These are phyloP conservation scores for Papilio aristodemus DNA, from an alignment of 1,140 invertebrate genomes.

Conservation along the genomic window DNA sequence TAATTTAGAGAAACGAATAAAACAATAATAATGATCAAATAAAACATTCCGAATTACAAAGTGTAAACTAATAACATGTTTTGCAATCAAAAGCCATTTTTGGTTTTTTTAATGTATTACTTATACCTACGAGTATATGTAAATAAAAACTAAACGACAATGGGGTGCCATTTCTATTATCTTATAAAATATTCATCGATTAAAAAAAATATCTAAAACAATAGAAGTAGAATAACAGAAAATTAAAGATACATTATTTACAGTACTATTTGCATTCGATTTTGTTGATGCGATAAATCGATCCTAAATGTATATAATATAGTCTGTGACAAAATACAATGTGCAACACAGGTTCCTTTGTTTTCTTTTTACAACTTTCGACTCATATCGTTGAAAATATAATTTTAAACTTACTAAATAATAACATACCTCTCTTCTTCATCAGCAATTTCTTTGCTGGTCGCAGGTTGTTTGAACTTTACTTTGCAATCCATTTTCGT, in stretches of 20 bases:
- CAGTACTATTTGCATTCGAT: neutral
- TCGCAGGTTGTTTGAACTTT: constrained; percentile 52
- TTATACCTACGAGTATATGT: too few relatives aligned
- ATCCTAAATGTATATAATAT: neutral
- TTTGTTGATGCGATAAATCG: neutral
- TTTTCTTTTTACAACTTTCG: neutral
- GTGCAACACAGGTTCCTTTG: constrained; percentile 25
- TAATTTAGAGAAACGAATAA: too few relatives aligned
- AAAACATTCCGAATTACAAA: too few relatives aligned
- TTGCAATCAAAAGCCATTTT: too few relatives aligned
- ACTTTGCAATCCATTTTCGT: constrained; percentile 64
- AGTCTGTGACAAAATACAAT: constrained; percentile 19
- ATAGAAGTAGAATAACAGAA: too few relatives aligned
- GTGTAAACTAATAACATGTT: too few relatives aligned
- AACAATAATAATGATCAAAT: too few relatives aligned
- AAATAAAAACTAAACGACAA: too few relatives aligned
- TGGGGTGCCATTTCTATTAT: too few relatives aligned
- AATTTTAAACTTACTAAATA: neutral
- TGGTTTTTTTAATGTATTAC: too few relatives aligned
- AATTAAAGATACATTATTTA: too few relatives aligned
- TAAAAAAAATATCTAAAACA: neutral
- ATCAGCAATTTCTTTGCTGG: constrained; percentile 60
- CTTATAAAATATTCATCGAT: neutral
- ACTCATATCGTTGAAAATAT: neutral
- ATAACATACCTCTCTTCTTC: constrained; percentile 64